These are phyloP conservation scores for Pedionomus torquatus DNA, from an alignment of 2,113 vertebrate genomes.

Conservation along the genomic window DNA sequence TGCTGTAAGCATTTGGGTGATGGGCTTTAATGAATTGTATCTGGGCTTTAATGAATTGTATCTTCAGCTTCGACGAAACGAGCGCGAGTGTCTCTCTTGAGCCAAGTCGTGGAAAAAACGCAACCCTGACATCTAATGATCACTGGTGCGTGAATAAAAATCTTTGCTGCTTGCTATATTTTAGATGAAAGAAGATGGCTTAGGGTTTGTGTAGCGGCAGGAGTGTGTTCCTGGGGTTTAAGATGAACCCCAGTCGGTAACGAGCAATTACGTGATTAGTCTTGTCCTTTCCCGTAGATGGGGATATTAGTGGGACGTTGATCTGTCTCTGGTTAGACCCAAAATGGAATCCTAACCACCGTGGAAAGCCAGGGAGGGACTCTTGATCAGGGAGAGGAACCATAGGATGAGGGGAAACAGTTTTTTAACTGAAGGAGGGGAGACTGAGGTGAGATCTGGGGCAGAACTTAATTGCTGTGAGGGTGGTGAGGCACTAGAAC, in stretches of 20 bases:
- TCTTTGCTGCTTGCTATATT: neutral
- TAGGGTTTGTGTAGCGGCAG: neutral
- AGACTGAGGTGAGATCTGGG: neutral
- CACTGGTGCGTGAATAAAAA: neutral
- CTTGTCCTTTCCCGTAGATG: neutral
- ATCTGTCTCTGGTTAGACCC: too few relatives aligned
- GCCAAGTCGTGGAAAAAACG: neutral
- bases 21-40: neutral
- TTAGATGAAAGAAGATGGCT: neutral
- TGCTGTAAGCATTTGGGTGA: neutral
- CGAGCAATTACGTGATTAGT: fast-evolving
- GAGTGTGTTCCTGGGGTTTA: neutral
- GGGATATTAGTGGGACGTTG: fast-evolving
- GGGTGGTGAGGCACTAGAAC: neutral
- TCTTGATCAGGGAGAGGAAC: neutral
- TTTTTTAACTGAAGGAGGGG: neutral
- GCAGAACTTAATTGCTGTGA: neutral
- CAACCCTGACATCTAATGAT: neutral
- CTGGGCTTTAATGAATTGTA: neutral
- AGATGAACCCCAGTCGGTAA: neutral
- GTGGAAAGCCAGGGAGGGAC: neutral
- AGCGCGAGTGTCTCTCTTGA: neutral
- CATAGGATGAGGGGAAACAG: neutral
- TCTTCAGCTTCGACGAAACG: neutral
- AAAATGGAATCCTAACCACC: neutral